Percentiles rank a stretch among this genome's conserved stretches.
These are phyloP conservation scores for Cercopithecus diana DNA, from an alignment of 2,797 vertebrate genomes.

Conservation along the genomic window DNA sequence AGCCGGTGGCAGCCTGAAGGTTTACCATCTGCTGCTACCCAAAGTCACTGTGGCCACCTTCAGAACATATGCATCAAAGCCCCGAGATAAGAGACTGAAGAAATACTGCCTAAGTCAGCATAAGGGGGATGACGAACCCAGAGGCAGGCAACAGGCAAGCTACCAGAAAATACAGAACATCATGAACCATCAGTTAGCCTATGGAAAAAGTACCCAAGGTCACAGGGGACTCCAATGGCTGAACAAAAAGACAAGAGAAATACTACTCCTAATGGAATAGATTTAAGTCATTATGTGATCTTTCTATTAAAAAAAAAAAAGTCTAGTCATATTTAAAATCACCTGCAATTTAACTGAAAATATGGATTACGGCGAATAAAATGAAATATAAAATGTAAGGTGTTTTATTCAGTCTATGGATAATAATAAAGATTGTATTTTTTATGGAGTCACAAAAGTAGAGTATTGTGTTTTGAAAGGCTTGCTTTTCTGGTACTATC, in stretches of 20 bases:
- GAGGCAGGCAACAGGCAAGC: constrained; percentile 87
- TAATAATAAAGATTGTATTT: neutral
- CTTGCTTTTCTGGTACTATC: neutral
- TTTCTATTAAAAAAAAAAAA: neutral
- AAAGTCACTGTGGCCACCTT: constrained; percentile 93
- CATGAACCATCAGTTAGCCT: constrained; percentile 75
- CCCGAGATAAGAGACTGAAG: constrained; percentile 86
- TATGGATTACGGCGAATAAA: neutral
- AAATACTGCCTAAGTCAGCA: constrained; percentile 86
- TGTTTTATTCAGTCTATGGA: neutral
- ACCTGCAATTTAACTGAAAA: constrained; percentile 46
- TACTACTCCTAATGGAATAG: neutral
- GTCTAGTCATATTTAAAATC: neutral
- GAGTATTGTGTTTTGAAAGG: neutral
- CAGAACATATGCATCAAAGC: constrained; percentile 97
- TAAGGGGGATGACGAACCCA: constrained; percentile 83
- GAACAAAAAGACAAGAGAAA: constrained; percentile 61
- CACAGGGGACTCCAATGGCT: constrained; percentile 64
- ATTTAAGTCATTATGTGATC: neutral
- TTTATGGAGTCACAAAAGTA: neutral
- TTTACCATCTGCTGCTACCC: constrained; percentile 97
- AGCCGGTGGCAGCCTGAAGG: constrained; percentile 96
- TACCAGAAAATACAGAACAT: constrained; percentile 80
- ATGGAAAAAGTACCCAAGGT: constrained; percentile 83
- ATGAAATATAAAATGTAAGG: constrained; percentile 10